Evolutionary conservation across 2,888 invertebrate species (phyloP).

Genomic region (Operophtera brumata): DNA sequence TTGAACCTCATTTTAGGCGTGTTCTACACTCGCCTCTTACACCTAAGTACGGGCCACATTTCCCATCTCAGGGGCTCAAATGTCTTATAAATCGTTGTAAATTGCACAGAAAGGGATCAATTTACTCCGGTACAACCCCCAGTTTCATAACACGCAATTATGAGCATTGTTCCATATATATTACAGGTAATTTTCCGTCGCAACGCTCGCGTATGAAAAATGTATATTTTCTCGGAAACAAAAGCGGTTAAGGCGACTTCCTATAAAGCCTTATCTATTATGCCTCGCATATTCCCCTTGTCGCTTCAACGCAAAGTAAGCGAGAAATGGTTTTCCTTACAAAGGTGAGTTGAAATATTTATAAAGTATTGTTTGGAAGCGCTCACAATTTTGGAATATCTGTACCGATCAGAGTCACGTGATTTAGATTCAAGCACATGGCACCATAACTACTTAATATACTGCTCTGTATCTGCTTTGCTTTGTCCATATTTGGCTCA

Average conservation of each 20-base stretch:
- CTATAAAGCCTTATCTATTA: conserved; percentile 68
- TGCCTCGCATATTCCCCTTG: conserved; percentile 60
- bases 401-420: conserved; percentile 2
- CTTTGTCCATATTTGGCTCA: too few relatives aligned
- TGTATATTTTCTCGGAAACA: conserved; percentile 68
- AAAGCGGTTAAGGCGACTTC: conserved; percentile 67
- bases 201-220: conserved; percentile 58
- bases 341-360: conserved; percentile 55
- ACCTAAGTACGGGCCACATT: conserved; percentile 26
- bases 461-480: too few relatives aligned
- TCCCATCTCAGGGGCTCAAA: conserved; percentile 37
- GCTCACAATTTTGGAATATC: conserved; percentile 14
- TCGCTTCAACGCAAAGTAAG: conserved; percentile 68
- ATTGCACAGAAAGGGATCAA: conserved; percentile 56
- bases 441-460: background rate
- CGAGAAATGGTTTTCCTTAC: conserved; percentile 71
- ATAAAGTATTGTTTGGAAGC: conserved; percentile 47
- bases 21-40: conserved; percentile 21
- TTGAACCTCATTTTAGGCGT: conserved; percentile 25
- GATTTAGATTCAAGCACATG: background rate
- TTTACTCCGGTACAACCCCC: conserved; percentile 45
- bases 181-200: conserved; percentile 64
- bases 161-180: conserved; percentile 47
- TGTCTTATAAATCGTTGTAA: conserved; percentile 50
- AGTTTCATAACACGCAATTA: conserved; percentile 55